Evolutionary conservation across 2,113 vertebrate species (phyloP).

Genomic region (Lepisosteus osseus): DNA sequence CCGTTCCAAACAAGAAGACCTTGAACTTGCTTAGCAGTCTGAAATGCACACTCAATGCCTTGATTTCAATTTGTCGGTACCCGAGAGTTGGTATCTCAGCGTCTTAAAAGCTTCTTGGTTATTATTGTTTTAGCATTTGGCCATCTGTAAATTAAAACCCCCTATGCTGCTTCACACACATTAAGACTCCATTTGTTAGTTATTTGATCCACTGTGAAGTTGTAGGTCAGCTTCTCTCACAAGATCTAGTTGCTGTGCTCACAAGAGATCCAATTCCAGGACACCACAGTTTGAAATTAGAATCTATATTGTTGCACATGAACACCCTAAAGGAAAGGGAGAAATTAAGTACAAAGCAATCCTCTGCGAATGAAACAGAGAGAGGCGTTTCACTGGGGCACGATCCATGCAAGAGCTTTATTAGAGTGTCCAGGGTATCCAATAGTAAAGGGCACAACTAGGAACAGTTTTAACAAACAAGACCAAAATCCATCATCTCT

Average conservation of each 20-base stretch:
- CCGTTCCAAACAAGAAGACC: no score
- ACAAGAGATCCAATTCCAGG: conserved; percentile 16
- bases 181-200: conserved; percentile 40
- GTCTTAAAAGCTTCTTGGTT: not conserved
- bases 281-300: conserved; percentile 10
- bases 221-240: conserved; percentile 45
- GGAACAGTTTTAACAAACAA: no score
- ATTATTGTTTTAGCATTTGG: conserved; percentile 39
- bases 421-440: no score
- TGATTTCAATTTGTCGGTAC: no score
- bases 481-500: no score
- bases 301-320: conserved; percentile 5
- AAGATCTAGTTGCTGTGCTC: conserved; percentile 39
- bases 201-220: conserved; percentile 54
- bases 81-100: no score
- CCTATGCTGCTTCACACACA: conserved; percentile 26
- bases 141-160: conserved; percentile 39
- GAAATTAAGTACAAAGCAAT: conserved; percentile 8
- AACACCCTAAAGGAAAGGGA: not conserved
- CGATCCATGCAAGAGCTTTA: no score
- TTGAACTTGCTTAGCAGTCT: no score
- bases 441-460: no score
- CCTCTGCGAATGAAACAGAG: not conserved
- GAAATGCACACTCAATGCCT: no score
- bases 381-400: no score